Evolutionary conservation across 2,888 invertebrate species (phyloP).

Genomic region (Galerucella nymphaeae): DNA sequence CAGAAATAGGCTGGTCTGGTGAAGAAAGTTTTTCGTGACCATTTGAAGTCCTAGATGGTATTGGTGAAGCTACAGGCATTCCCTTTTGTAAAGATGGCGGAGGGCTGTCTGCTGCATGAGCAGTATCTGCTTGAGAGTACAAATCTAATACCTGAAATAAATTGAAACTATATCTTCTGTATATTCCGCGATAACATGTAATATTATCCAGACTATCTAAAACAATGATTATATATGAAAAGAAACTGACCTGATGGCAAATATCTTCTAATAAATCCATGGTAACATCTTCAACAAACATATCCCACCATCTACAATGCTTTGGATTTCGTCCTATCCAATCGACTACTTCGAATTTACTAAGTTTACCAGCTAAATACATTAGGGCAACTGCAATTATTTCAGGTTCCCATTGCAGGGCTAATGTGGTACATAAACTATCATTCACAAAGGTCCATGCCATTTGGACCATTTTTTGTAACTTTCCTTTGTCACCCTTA

Average conservation of each 20-base stretch:
- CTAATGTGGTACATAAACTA: constrained; percentile 94
- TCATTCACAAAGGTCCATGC: constrained; percentile 99
- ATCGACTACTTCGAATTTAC: constrained; percentile 94
- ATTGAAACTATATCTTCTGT: neutral
- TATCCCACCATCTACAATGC: constrained; percentile 96
- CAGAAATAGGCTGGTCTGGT: constrained; percentile 48
- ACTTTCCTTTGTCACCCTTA: constrained; percentile 91
- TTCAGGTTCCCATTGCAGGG: constrained; percentile 99
- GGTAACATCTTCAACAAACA: constrained; percentile 95
- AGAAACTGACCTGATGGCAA: constrained; percentile 83
- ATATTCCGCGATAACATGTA: neutral
- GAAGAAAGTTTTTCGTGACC: constrained; percentile 67
- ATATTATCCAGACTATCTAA: no score
- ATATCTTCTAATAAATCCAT: constrained; percentile 96
- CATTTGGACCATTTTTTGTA: constrained; percentile 98
- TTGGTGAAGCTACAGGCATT: constrained; percentile 46
- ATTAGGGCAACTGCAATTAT: constrained; percentile 97
- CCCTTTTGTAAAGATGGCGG: constrained; percentile 63
- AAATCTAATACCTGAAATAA: constrained; percentile 75
- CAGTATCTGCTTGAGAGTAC: constrained; percentile 74
- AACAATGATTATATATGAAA: neutral
- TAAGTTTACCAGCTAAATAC: constrained; percentile 95
- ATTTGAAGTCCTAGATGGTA: constrained; percentile 63
- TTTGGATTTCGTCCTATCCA: constrained; percentile 85
- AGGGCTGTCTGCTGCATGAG: constrained; percentile 73